A percentile compares a stretch with the other conserved stretches of the same genome.
phyloP scores from a whole-genome alignment of 2,113 vertebrate genomes.

The Bufo gargarizans region DNA sequence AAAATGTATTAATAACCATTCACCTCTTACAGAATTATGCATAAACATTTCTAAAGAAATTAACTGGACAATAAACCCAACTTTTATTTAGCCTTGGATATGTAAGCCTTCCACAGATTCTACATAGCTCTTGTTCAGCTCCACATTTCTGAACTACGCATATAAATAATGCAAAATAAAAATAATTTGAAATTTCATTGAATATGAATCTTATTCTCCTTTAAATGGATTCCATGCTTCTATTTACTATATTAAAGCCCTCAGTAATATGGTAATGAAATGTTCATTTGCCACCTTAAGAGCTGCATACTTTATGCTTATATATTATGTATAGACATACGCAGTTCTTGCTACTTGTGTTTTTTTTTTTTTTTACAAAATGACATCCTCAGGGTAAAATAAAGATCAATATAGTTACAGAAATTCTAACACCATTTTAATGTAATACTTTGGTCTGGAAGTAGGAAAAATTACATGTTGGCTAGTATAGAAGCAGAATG shows the following conservation, averaged over 20 bases:
- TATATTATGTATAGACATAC: conserved; percentile 20
- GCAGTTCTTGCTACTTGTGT: neutral
- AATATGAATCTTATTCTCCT: neutral
- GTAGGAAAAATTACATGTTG: conserved; percentile 32
- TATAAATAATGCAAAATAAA: neutral
- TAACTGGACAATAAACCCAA: too few relatives aligned
- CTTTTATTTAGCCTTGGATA: too few relatives aligned
- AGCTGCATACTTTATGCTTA: conserved; percentile 25
- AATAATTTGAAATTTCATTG: neutral
- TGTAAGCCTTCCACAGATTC: too few relatives aligned
- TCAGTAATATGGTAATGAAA: conserved; percentile 38
- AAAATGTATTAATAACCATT: too few relatives aligned
- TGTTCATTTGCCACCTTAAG: conserved; percentile 19
- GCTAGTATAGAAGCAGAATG: conserved; percentile 31
- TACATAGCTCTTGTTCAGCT: too few relatives aligned
- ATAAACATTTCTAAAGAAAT: too few relatives aligned
- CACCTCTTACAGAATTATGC: too few relatives aligned
- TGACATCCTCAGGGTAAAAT: conserved; percentile 1
- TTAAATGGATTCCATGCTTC: neutral
- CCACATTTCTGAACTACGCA: neutral
- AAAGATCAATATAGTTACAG: conserved; percentile 28
- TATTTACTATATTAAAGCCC: neutral
- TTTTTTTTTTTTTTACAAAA: conserved; percentile 11
- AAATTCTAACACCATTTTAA: conserved; percentile 8
- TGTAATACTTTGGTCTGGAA: conserved; percentile 4